A percentile compares a stretch with the other conserved stretches of the same genome.
Evolutionary conservation across 2,113 vertebrate species (phyloP).

Genomic region (Hassar affinis): DNA sequence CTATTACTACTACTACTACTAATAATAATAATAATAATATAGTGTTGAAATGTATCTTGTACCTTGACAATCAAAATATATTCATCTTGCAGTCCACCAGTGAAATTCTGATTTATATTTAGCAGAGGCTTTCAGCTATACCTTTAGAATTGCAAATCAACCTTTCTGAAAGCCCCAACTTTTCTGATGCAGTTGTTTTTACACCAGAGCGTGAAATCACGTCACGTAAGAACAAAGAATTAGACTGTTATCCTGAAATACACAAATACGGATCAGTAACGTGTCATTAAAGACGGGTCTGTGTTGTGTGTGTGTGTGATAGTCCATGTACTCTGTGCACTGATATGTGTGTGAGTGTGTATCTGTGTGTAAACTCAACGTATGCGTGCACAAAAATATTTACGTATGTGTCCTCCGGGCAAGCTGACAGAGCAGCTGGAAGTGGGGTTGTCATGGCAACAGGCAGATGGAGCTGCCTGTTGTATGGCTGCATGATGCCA

Average conservation of each 20-base stretch:
- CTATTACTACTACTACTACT: too few relatives aligned
- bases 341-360: constrained; percentile 40
- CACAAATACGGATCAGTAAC: constrained; percentile 19
- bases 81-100: constrained; percentile 16
- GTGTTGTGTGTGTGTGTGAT: constrained; percentile 37
- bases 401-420: constrained; percentile 53
- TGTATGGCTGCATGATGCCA: constrained; percentile 48
- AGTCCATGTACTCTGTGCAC: constrained; percentile 29
- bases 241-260: background rate
- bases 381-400: constrained; percentile 60
- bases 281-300: background rate
- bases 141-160: background rate
- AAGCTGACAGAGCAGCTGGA: constrained; percentile 58
- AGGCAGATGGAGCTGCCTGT: constrained; percentile 62
- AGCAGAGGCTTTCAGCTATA: constrained; percentile 12
- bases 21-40: too few relatives aligned
- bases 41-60: background rate
- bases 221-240: background rate
- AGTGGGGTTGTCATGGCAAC: constrained; percentile 80
- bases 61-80: background rate
- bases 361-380: constrained; percentile 38
- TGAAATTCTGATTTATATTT: background rate
- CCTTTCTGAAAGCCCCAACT: background rate
- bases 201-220: background rate
- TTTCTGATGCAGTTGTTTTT: background rate